Evolutionary conservation across 1,140 invertebrate species (phyloP), one percentile per base, ranked within the genome.

Genomic region (Drosophila nannoptera): DNA sequence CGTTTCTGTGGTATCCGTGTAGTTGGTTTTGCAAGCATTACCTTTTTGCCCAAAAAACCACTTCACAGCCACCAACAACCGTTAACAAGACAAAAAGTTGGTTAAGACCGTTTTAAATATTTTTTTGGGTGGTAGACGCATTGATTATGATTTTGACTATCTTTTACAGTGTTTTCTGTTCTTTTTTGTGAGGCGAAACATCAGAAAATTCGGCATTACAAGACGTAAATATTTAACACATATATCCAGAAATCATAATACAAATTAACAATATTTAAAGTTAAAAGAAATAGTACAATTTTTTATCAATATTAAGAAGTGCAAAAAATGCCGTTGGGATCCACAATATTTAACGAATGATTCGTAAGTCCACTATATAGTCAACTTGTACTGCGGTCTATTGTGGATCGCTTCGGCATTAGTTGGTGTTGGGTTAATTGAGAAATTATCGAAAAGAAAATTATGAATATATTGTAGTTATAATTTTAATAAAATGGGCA

Each of bases 151-250:
- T 55, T 70, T 64, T 62, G 68, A 38, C 49, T 67, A 14, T 61
- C 50, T 71, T 75, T 40, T 42, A 40, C 55, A 43, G 35, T 52
- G 63, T 70, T 73, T 61, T 61, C 77, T 43, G 2, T 7, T 70
- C 48, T 80, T 88, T 80, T 56, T 84, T 88, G 88, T 89, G 88
- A 89, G 88, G 88, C 88, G 88, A 89, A 88, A 89, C 88, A 89
- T 89, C 75, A 75, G 88, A 89, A 88, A 89, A 89, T 82, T 89
- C 88, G 87, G 88, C 78, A 89, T 89, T 87, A 88, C 88, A 89
- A 89, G 59, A 54, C 45, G 58, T 72, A 71, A 62, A 53, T 69
- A 64, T 82, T 68, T 76, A 69, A 73, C 64, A 73, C 12, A 36
- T 67, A 73, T 78, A 60, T 69, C 84, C 68, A 81, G 81, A 73